These are phyloP conservation scores for Mantis religiosa DNA, from an alignment of 2,888 invertebrate species.

Conservation along the genomic window DNA sequence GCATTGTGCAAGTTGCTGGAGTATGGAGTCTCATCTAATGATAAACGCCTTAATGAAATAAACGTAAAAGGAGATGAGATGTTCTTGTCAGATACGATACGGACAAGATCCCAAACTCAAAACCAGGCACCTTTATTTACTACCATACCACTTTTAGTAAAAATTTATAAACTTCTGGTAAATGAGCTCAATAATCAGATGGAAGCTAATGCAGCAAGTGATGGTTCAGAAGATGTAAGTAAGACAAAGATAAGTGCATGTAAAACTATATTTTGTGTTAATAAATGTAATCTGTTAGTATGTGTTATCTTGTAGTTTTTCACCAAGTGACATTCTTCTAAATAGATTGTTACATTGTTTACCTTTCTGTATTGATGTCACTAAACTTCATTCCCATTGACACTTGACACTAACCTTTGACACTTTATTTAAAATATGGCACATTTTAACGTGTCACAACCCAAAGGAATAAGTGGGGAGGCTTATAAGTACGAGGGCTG, in stretches of 20 bases:
- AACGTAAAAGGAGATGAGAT: constrained; percentile 56
- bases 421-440: no score
- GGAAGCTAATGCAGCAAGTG: constrained; percentile 44
- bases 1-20: constrained; percentile 65
- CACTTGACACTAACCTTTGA: no score
- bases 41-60: constrained; percentile 54
- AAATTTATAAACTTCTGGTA: constrained; percentile 66
- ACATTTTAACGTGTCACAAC: no score
- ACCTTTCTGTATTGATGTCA: no score
- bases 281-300: no score
- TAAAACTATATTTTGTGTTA: not conserved
- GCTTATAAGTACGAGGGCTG: no score
- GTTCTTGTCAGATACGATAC: constrained; percentile 33
- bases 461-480: no score
- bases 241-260: not conserved
- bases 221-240: constrained; percentile 36
- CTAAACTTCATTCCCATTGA: no score
- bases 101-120: constrained; percentile 41
- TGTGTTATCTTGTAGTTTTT: no score
- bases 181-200: constrained; percentile 58
- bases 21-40: constrained; percentile 62
- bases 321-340: no score
- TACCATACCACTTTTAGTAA: constrained; percentile 61
- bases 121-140: constrained; percentile 57
- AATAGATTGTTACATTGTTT: no score